These are phyloP conservation scores for Hepsetus odoe DNA, from an alignment of 2,113 vertebrate genomes.

Conservation along the genomic window DNA sequence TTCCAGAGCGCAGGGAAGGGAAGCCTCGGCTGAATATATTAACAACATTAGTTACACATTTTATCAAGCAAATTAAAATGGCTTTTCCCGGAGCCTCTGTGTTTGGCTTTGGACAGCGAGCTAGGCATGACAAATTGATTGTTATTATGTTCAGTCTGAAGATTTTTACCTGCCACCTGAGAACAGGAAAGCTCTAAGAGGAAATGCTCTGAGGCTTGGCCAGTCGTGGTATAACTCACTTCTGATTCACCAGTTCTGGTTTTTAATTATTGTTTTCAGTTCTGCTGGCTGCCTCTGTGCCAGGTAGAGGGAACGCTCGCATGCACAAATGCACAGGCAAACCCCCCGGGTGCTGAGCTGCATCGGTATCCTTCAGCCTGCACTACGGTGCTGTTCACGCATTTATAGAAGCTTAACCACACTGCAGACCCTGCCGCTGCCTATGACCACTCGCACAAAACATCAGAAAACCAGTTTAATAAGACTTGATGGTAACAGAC, in stretches of 20 bases:
- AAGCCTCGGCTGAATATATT: slow-evolving; percentile 52
- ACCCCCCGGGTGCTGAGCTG: slow-evolving; percentile 21
- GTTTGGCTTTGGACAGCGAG: slow-evolving; percentile 33
- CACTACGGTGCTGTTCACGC: background rate
- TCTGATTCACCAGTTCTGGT: slow-evolving; percentile 34
- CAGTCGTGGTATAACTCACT: slow-evolving; percentile 25
- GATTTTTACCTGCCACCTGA: slow-evolving; percentile 21
- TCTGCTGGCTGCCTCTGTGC: slow-evolving; percentile 11
- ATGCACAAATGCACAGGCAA: slow-evolving; percentile 30
- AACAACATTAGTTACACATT: slow-evolving; percentile 47
- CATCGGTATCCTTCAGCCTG: slow-evolving; percentile 12
- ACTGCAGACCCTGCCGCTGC: slow-evolving; percentile 6
- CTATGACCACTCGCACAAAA: background rate
- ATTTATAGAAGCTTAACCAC: slow-evolving; percentile 10
- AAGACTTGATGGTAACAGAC: no score
- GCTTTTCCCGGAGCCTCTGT: slow-evolving; percentile 29
- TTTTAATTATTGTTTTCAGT: slow-evolving; percentile 55
- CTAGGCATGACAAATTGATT: slow-evolving; percentile 46
- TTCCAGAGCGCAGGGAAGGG: slow-evolving; percentile 33
- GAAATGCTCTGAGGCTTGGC: slow-evolving; percentile 38
- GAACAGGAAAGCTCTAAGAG: slow-evolving; percentile 17
- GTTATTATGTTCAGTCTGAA: slow-evolving; percentile 33
- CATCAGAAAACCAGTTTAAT: background rate
- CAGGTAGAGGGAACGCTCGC: slow-evolving; percentile 36
- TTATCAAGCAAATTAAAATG: slow-evolving; percentile 51